Evolutionary conservation across 2,888 invertebrate species (phyloP).

Genomic region (Ochropacha duplaris): DNA sequence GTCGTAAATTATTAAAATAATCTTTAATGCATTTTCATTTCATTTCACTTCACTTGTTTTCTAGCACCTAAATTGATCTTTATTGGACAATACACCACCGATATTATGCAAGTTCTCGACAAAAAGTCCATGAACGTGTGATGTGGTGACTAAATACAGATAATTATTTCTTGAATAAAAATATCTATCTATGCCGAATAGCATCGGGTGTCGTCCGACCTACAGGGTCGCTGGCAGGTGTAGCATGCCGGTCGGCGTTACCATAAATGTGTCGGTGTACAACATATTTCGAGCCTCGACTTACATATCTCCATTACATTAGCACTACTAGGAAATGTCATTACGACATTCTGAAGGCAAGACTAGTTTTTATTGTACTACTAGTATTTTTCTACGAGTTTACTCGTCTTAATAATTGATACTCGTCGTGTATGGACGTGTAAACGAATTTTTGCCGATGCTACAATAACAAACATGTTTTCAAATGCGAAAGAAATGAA

Average conservation of each 20-base stretch:
- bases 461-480: too few species aligned
- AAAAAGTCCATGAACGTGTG: too few species aligned
- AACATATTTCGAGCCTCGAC: constrained; percentile 55
- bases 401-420: not conserved
- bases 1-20: not conserved
- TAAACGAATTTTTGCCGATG: not conserved
- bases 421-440: not conserved
- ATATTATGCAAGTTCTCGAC: too few species aligned
- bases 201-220: constrained; percentile 40
- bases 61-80: too few species aligned
- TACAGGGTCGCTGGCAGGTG: constrained; percentile 61
- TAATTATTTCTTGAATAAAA: constrained; percentile 43
- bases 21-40: too few species aligned
- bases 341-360: constrained; percentile 19
- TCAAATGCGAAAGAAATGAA: too few species aligned
- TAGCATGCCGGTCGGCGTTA: constrained; percentile 29
- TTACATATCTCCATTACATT: constrained; percentile 52
- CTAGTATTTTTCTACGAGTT: constrained; percentile 3
- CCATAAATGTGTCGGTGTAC: constrained; percentile 48
- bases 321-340: constrained; percentile 50
- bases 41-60: too few species aligned
- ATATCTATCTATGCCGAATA: constrained; percentile 40
- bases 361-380: constrained; percentile 9
- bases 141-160: constrained; percentile 46
- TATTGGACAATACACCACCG: too few species aligned